Percentiles rank a stretch among this genome's conserved stretches.
Conservation (phyloP, 2,888 invertebrate genomes). For the Tachina grossa region DNA sequence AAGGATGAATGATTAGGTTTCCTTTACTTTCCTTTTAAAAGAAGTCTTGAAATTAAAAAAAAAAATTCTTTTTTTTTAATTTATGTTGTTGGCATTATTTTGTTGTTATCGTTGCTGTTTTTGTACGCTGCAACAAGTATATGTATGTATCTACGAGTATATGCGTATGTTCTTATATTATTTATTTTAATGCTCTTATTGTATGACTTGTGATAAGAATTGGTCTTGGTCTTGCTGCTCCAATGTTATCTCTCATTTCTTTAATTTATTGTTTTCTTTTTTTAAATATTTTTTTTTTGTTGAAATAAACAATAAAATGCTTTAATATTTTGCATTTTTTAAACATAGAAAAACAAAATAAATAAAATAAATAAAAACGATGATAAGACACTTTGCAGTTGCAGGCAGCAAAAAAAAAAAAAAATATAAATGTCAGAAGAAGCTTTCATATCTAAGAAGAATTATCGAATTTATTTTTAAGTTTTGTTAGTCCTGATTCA, state of each 20-base stretch:
- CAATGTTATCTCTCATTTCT: conserved; percentile 66
- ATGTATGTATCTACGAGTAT: not conserved
- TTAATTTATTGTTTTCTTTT: conserved; percentile 42
- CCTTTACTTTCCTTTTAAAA: conserved; percentile 8
- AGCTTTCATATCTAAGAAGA: not conserved
- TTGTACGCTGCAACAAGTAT: not conserved
- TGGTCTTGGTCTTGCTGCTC: conserved; percentile 63
- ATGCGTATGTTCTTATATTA: not conserved
- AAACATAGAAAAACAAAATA: conserved; percentile 38
- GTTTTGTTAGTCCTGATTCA: too few species aligned
- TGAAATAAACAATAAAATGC: conserved; percentile 35
- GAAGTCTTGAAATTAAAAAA: conserved; percentile 17
- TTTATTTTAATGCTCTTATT: not conserved
- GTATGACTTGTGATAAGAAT: conserved; percentile 57
- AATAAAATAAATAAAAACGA: conserved; percentile 18
- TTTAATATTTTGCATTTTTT: conserved; percentile 48
- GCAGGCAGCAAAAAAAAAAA: not conserved
- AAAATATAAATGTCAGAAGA: not conserved
- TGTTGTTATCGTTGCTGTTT: conserved; percentile 40
- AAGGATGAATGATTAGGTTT: conserved; percentile 23
- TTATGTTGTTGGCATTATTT: conserved; percentile 19
- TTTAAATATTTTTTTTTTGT: conserved; percentile 23
- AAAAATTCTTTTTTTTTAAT: not conserved
- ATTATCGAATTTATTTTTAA: not conserved
- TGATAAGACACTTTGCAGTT: conserved; percentile 37